Evolutionary conservation across 2,888 invertebrate genomes (phyloP), one percentile per base, ranked within the genome.

Genomic region (Sminthurinus aureus): DNA sequence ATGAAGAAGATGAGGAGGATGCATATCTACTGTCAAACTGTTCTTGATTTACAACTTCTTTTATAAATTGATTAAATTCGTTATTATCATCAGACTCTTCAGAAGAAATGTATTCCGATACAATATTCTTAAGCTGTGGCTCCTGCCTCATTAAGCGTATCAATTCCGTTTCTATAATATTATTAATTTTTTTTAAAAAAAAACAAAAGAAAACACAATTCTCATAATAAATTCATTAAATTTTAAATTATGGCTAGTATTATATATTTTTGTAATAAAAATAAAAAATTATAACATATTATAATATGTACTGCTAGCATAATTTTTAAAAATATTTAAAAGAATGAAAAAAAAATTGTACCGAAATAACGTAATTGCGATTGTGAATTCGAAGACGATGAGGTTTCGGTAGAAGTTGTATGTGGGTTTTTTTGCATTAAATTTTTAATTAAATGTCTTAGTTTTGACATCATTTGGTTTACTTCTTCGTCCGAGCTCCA

Each of bases 401-500:
- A 85, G 94, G 83, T 79, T 51, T 84, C 64, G 20, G 82, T n/a
- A n/a, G 82, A 69, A 1, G 83, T n/a, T 79, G 77, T 71, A 38
- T 38, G 38, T 90, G 24, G 93, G 92, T 64, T 79, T 74, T 83
- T 83, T 38, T 95, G 95, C n/a, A 96, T 94, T 93, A 97, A 94
- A 79, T 96, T 96, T 91, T 96, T 96, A 90, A 97, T 96, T 90
- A 97, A 96, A 89, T 96, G 96, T 0, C 96, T 92, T 96, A 97
- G 96, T 91, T 96, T 96, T 66, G 95, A 95, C 96, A 97, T 97
- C 96, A 97, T 97, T 74, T 96, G 91, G 90, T 97, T 97, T 2
- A 96, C 97, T 91, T 97, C 97, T 90, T 97, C 97, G 89, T 97
- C 96, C 3, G 96, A 96, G 86, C 96, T 96, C 96, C 96, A 97